These are phyloP conservation scores for Epinephelus moara DNA, from an alignment of 2,113 vertebrate species.

Conservation along the genomic window DNA sequence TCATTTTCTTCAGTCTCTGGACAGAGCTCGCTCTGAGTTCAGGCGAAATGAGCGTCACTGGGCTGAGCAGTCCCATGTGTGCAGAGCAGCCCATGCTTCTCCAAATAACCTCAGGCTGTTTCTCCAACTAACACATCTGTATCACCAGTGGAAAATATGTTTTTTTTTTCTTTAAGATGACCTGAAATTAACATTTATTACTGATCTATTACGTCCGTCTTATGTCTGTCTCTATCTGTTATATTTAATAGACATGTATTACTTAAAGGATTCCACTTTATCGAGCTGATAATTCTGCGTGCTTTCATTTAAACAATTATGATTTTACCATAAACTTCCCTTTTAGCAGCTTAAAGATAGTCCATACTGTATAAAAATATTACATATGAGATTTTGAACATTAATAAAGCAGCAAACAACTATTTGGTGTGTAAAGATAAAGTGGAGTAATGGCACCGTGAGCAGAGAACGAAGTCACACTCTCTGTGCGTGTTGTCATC, in stretches of 20 bases:
- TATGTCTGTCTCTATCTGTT: not conserved
- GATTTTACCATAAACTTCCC: not conserved
- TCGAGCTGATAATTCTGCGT: not conserved
- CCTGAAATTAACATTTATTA: not conserved
- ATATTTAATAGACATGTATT: not conserved
- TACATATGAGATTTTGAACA: too few species aligned
- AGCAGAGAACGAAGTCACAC: too few species aligned
- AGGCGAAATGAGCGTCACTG: conserved; percentile 34
- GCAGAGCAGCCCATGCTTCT: conserved; percentile 60
- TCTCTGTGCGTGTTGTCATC: too few species aligned
- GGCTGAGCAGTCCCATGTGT: conserved; percentile 72
- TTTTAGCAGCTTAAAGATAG: not conserved
- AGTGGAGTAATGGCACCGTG: too few species aligned
- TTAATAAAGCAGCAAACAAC: too few species aligned
- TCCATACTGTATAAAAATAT: not conserved
- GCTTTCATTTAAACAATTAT: not conserved
- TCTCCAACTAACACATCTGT: conserved; percentile 50
- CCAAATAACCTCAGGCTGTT: conserved; percentile 58
- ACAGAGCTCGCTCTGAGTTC: conserved; percentile 19
- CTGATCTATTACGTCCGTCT: not conserved
- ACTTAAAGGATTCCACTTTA: not conserved
- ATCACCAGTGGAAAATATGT: conserved; percentile 27
- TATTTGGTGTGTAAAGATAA: too few species aligned
- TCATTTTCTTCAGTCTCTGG: conserved; percentile 59
- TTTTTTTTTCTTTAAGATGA: not conserved